Base-by-base conservation (phyloP, 2,888 invertebrate species). In the Dolichopus griseipennis region DNA sequence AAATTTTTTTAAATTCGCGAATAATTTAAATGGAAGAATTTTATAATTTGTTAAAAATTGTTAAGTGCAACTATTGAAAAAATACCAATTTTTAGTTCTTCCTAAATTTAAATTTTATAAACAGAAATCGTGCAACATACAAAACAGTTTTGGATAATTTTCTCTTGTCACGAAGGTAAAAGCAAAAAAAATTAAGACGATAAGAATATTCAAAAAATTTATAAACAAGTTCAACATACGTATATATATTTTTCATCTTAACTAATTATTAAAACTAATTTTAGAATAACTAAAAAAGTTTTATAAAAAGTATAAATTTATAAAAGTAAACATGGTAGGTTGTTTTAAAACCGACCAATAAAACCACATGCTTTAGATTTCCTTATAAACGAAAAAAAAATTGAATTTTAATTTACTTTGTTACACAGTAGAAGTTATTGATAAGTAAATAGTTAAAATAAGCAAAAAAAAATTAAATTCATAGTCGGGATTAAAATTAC, bases 21-120 rank as follows among this genome's bases (percentile, higher is more conserved):
- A 52, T 52, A 52, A 52, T 52, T 52, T 52, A 52, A 52, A 52
- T 52, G 52, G 52, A 52, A 52, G 52, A 52, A 52, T 52, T 52
- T 52, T 52, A 52, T 52, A 52, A 52, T 52, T 52, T 52, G 52
- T 52, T 52, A 52, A 52, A 52, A 52, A 52, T 52, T 52, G 15
- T n/a, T 52, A 52, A 52, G 52, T 52, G 52, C 52, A 52, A 12
- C 52, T 52, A 52, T 52, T 52, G 15, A 52, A 18, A 52, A n/a
- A 27, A 5, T 52, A 52, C 15, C 15, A 18, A 52, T 10, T 52
- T 52, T 52, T 18, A 52, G 52, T 52, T 52, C 52, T 52, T 52
- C 52, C 52, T 6, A 52, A 52, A 52, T 52, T 52, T 52, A 18
- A 52, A 52, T 18, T 52, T 52, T 6, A 52, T 52, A 18, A 12